A percentile compares a stretch with the other conserved stretches of the same genome.
These are phyloP conservation scores for Clarias laeviceps DNA, from an alignment of 2,797 vertebrate genomes.

Conservation along the genomic window DNA sequence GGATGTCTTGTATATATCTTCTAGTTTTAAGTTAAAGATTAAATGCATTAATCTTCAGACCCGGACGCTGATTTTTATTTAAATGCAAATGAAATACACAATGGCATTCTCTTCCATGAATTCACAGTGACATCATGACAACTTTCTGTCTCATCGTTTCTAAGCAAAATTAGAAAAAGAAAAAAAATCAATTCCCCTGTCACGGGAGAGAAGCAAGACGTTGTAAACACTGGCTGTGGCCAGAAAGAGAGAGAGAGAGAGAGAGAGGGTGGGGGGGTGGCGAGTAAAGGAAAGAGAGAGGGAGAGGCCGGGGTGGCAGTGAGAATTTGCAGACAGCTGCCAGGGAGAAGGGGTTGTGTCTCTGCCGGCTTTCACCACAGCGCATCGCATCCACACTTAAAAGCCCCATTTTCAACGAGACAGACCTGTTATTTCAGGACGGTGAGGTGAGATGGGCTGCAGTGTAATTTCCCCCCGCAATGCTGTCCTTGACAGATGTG, in stretches of 20 bases:
- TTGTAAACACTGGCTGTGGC: slow-evolving; percentile 77
- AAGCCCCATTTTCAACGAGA: slow-evolving; percentile 75
- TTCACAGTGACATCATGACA: slow-evolving; percentile 37
- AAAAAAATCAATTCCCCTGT: slow-evolving; percentile 74
- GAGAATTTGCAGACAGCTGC: slow-evolving; percentile 74
- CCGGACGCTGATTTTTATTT: slow-evolving; percentile 37
- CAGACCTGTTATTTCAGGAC: slow-evolving; percentile 76
- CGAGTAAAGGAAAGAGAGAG: slow-evolving; percentile 62
- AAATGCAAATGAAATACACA: slow-evolving; percentile 47
- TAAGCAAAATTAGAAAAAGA: slow-evolving; percentile 72
- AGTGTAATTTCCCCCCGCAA: slow-evolving; percentile 62
- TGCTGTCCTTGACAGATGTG: slow-evolving; percentile 65
- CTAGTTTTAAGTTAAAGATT: not conserved
- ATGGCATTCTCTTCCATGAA: slow-evolving; percentile 45
- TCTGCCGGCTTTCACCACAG: slow-evolving; percentile 78
- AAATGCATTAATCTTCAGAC: slow-evolving; percentile 27
- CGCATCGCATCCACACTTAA: slow-evolving; percentile 73
- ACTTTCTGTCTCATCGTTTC: slow-evolving; percentile 71
- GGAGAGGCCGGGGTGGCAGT: slow-evolving; percentile 59
- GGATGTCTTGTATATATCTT: not conserved
- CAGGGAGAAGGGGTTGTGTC: slow-evolving; percentile 76
- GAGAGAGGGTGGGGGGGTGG: slow-evolving; percentile 48
- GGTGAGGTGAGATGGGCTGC: slow-evolving; percentile 66
- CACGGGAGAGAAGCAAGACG: slow-evolving; percentile 73
- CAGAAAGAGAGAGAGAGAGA: slow-evolving; percentile 66